Percentiles rank a stretch among this genome's conserved stretches.
Evolutionary conservation across 2,113 vertebrate genomes (phyloP).

Genomic region (Megaceryle maxima): DNA sequence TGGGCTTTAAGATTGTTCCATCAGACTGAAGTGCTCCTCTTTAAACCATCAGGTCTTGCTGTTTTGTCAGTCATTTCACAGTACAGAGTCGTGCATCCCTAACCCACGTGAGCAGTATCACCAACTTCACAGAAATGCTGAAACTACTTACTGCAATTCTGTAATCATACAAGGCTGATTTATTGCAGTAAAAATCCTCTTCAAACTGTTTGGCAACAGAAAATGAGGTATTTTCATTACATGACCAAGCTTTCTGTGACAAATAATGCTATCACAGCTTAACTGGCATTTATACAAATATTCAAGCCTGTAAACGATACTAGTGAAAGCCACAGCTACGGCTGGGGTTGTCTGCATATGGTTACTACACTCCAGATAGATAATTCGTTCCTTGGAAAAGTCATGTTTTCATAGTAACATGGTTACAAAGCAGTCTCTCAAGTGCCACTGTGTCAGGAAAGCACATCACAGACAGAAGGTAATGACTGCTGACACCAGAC

Average conservation of each 20-base stretch:
- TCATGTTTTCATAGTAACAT: constrained; percentile 51
- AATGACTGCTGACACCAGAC: constrained; percentile 51
- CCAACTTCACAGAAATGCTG: background rate
- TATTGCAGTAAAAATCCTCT: background rate
- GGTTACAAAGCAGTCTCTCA: constrained; percentile 47
- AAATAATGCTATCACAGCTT: constrained; percentile 18
- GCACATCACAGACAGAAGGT: constrained; percentile 26
- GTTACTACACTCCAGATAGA: constrained; percentile 20
- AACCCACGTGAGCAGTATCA: fast-evolving
- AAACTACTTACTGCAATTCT: background rate
- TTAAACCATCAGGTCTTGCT: background rate
- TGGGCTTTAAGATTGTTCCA: background rate
- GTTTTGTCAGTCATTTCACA: background rate
- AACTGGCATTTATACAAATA: constrained; percentile 53
- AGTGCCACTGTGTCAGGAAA: constrained; percentile 40
- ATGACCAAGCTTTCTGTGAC: background rate
- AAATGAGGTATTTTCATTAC: background rate
- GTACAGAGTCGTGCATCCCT: background rate
- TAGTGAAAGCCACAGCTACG: constrained; percentile 53
- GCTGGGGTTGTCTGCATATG: constrained; percentile 26
- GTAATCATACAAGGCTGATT: background rate
- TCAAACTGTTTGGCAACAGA: background rate
- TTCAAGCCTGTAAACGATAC: constrained; percentile 44
- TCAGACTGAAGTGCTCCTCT: background rate
- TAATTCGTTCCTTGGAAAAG: constrained; percentile 53